Evolutionary conservation across 2,888 invertebrate genomes (phyloP), one percentile per base, ranked within the genome.

Genomic region (Phania funesta): DNA sequence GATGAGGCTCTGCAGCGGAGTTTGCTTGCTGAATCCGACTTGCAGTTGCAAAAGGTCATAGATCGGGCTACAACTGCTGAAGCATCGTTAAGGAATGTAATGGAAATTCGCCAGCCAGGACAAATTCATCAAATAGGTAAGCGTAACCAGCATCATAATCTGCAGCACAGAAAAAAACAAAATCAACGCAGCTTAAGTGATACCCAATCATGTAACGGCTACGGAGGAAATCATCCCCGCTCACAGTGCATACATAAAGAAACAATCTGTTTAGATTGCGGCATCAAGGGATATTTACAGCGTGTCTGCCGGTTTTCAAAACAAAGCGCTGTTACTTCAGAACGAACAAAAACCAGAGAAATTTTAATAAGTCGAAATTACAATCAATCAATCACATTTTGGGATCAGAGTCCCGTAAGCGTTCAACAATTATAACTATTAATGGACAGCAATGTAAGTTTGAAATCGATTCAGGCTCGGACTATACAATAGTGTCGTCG

Each of bases 1-100:
- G 26, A 29, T 29, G 26, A 29, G 26, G 29, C 9, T 9, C 6
- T 29, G 9, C 29, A 9, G 6, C n/a, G n/a, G n/a, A n/a, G n/a
- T n/a, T n/a, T n/a, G n/a, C n/a, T n/a, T n/a, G n/a, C n/a, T n/a
- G 77, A 83, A 71, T 7, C 24, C n/a, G 62, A 77, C 8, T 24
- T 83, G n/a, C 29, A 68, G 29, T n/a, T 80, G 6, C 75, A 83
- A 38, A 78, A 58, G 24, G 83, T 80, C 1, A 74, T 78, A n/a
- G 73, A 83, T 29, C 70, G 73, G 7, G 82, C 82, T 0, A 74
- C 60, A 7, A 41, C 81, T 1, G 70, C 74, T 1, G 84, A 80
- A 62, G 46, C 78, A 24, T 67, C 76, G 18, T 24, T 38, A 6
- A 70, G n/a, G n/a, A n/a, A n/a, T n/a, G n/a, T n/a, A n/a, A n/a